Base-by-base conservation (phyloP, 2,888 invertebrate genomes). In the Xylota sylvarum region DNA sequence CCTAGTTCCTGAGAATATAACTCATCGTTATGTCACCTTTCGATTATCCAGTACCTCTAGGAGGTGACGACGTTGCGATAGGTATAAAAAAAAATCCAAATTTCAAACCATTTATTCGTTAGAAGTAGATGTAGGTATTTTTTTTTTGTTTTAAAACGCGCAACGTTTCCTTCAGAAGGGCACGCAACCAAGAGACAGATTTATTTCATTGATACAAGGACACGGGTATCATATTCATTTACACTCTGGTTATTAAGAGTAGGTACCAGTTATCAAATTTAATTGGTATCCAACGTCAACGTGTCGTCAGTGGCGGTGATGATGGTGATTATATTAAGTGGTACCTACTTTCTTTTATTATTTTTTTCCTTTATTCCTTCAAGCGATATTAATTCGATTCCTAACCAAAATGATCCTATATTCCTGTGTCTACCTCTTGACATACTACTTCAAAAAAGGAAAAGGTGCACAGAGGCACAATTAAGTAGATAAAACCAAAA, bases 361-460 rank as follows among this genome's bases (percentile, higher is more conserved):
- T n/a, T 35, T 32, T 12, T 35, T 10, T 58, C 12, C 9, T 58
- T 17, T 27, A 4, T 52, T 30, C 14, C 17, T 19, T 27, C 14
- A 17, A 46, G 46, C 35, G 52, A 55, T 35, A 17, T 27, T 40
- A 52, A 69, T 52, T 69, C 52, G 67, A 69, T 69, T 56, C 17
- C 30, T 4, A 17, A 50, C 35, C 19, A 14, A 60, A 60, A 37
- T 5, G 23, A 7, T 30, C 5, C 9, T 19, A 1, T 56, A 32
- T 9, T 30, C 9, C 40, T 43, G 37, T 32, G 37, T 32, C n/a
- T 37, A n/a, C 58, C 37, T 40, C 23, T 65, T 65, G 48, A 48
- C 19, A 48, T 12, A 35, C 6, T 23, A 56, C 70, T 70, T 70
- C 56, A 32, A 56, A 32, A 56, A 43, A 43, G 5, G 23, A 23